Evolutionary conservation across 2,888 invertebrate genomes (phyloP).

Genomic region (Acanthosoma haemorrhoidale): DNA sequence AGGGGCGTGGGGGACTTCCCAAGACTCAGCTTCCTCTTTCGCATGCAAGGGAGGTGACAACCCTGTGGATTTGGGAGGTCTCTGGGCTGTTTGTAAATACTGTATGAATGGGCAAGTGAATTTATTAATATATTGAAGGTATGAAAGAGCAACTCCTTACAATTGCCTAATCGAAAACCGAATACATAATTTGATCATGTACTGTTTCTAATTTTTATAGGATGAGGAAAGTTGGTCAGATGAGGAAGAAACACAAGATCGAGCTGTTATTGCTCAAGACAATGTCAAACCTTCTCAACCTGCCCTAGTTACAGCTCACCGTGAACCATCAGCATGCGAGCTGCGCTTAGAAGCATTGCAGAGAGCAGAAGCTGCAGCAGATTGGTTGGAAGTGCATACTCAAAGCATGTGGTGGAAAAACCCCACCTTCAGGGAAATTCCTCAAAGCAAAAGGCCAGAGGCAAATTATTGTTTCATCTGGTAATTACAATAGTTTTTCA

Average conservation of each 20-base stretch:
- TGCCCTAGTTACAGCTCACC: no score
- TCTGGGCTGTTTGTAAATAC: no score
- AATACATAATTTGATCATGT: no score
- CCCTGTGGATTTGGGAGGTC: no score
- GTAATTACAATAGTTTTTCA: no score
- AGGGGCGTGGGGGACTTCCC: no score
- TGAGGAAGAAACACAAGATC: background rate
- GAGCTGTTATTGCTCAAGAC: background rate
- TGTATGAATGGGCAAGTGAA: no score
- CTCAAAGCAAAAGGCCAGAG: slow-evolving; percentile 15
- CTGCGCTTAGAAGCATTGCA: background rate
- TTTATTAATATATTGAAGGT: no score
- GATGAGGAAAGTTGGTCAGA: slow-evolving; percentile 18
- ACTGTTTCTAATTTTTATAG: background rate
- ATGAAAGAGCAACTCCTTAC: no score
- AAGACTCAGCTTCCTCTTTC: no score
- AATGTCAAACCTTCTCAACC: background rate
- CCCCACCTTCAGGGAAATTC: slow-evolving; percentile 24
- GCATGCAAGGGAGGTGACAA: no score
- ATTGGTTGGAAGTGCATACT: slow-evolving; percentile 16
- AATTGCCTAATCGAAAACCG: background rate
- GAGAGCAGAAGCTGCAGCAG: background rate
- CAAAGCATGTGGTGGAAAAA: slow-evolving; percentile 32
- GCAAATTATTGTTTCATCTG: slow-evolving; percentile 29
- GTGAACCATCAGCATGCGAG: background rate